A percentile compares a stretch with the other conserved stretches of the same genome.
Conservation (phyloP, 2,113 vertebrate genomes). For the human (Homo sapiens) region GRCh38 chr1:203515501-203516000, state of each 20-base stretch:
- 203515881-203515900: rapidly evolving
- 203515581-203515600: neutral
- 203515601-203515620: neutral
- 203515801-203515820: neutral
- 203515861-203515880: neutral
- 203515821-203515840: neutral
- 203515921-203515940: rapidly evolving
- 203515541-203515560: neutral
- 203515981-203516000: neutral
- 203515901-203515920: neutral
- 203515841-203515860: neutral
- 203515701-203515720: neutral
- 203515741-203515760: neutral
- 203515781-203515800: neutral
- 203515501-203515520: neutral
- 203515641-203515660: neutral
- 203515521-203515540: neutral
- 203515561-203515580: rapidly evolving
- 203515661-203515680: neutral
- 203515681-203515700: neutral
- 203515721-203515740: neutral
- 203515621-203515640: no score
- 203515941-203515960: rapidly evolving
- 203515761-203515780: neutral
- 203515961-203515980: neutral